Percentiles rank a stretch among this genome's conserved stretches.
Conservation (phyloP, 1,140 invertebrate genomes). For the Chlorops oryzae region DNA sequence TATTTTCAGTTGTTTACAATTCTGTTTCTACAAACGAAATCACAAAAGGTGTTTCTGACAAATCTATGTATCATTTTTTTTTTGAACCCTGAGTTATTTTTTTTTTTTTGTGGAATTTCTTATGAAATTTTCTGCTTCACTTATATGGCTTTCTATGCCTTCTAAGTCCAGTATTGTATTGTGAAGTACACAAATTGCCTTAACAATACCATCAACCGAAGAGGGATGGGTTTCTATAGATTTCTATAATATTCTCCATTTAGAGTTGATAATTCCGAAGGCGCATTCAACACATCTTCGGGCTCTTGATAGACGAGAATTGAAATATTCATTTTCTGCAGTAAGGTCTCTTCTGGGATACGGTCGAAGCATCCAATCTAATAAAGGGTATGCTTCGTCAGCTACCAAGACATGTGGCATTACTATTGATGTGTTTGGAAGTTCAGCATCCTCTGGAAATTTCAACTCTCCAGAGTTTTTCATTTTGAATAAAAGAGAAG, state of each 20-base stretch:
- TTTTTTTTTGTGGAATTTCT: constrained; percentile 8
- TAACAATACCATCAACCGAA: constrained; percentile 14
- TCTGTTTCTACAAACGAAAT: constrained; percentile 17
- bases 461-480: constrained; percentile 23
- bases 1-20: constrained; percentile 16
- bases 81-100: constrained; percentile 12
- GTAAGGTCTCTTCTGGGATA: constrained; percentile 23
- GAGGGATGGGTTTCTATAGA: constrained; percentile 14
- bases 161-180: constrained; percentile 15
- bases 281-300: constrained; percentile 16
- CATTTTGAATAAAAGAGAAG: constrained; percentile 46
- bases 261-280: constrained; percentile 14
- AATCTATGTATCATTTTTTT: constrained; percentile 14
- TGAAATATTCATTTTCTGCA: constrained; percentile 12
- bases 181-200: constrained; percentile 18
- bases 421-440: constrained; percentile 52
- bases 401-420: constrained; percentile 48
- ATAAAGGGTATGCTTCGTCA: constrained; percentile 51
- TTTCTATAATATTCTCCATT: constrained; percentile 11
- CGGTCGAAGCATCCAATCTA: constrained; percentile 47
- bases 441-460: constrained; percentile 13
- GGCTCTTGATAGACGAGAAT: constrained; percentile 11
- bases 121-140: constrained; percentile 5
- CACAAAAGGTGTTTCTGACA: constrained; percentile 14
- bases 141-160: constrained; percentile 8